Evolutionary conservation across 2,797 vertebrate genomes (phyloP), one percentile per base, ranked within the genome.

Genomic region (Lagocephalus sceleratus): DNA sequence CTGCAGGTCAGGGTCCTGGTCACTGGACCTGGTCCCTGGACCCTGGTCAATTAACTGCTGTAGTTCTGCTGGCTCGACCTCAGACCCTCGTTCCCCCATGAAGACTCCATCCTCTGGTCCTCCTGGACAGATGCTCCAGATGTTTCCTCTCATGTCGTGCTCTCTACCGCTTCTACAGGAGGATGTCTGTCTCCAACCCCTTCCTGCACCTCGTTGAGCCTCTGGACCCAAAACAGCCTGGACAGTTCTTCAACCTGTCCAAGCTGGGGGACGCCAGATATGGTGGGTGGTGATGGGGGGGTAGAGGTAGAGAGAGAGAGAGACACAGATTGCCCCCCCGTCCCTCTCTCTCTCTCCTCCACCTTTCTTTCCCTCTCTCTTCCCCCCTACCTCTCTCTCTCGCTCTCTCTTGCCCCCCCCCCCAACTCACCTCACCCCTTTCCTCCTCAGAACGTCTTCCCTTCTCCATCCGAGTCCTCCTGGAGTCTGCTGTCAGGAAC

Each of bases 401-500:
- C 29, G 10, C 29, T 35, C 29, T 6, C 29, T 6, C 29, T 6
- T 10, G 10, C 32, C 6, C 32, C 6, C 32, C 6, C 32, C 6
- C 32, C 6, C 32, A 35, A 35, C 32, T 7, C 32, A 7, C 11
- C n/a, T 6, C 0, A 5, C 7, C 17, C 7, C 40, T 35, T 35
- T 35, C 32, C 32, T 51, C 46, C 61, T 39, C 9, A 99, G 97
- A 68, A 20, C 87, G 52, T 19, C 85, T 99, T 52, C 97, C 97
- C 0, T 99, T 95, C 88, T 99, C 96, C 20, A 92, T 99, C 77
- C 90, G 95, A 63, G 85, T 99, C 57, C 92, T 99, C 42, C 76
- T 99, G 85, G 97, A 99, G 83, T 92, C 96, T 8, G 95, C 97
- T 0, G 45, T 98, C 66, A 91, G 97, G 61, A 98, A 95, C 87